Percentiles rank a stretch among this genome's conserved stretches.
Conservation (phyloP, 2,888 invertebrate species). For the Seladonia tumulorum region DNA sequence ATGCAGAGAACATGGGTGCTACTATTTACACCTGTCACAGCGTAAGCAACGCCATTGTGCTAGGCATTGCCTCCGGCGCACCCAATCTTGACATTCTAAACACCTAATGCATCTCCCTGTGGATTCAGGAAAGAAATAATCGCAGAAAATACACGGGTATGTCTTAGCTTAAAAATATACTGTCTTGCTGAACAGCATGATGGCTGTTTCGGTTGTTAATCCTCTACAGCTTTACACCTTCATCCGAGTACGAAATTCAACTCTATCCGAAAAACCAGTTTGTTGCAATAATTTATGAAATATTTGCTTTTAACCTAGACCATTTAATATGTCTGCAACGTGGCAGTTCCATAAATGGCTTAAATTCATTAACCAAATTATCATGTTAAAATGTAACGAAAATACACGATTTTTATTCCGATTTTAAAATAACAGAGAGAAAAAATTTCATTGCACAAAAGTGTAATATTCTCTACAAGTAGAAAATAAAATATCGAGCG, state of each 20-base stretch:
- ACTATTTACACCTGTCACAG: background rate
- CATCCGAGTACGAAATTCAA: background rate
- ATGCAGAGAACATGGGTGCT: background rate
- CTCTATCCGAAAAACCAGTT: background rate
- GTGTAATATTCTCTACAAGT: background rate
- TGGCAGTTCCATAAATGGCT: background rate
- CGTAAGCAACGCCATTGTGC: background rate
- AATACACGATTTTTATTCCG: background rate
- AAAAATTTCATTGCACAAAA: background rate
- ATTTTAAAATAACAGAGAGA: background rate
- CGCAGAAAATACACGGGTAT: background rate
- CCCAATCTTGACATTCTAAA: constrained; percentile 1
- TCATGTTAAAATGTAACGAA: background rate
- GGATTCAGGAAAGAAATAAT: background rate
- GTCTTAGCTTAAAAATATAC: background rate
- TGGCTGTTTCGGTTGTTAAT: background rate
- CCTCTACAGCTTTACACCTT: background rate
- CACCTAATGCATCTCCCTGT: background rate
- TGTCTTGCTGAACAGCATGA: background rate
- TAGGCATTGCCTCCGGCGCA: background rate
- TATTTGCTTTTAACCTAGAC: no score
- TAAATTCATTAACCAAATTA: background rate
- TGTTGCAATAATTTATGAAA: background rate
- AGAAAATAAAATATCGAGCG: background rate
- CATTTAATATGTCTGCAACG: no score